A percentile compares a stretch with the other conserved stretches of the same genome.
Evolutionary conservation across 2,797 vertebrate genomes (phyloP).

Genomic region (Sus cebifrons): DNA sequence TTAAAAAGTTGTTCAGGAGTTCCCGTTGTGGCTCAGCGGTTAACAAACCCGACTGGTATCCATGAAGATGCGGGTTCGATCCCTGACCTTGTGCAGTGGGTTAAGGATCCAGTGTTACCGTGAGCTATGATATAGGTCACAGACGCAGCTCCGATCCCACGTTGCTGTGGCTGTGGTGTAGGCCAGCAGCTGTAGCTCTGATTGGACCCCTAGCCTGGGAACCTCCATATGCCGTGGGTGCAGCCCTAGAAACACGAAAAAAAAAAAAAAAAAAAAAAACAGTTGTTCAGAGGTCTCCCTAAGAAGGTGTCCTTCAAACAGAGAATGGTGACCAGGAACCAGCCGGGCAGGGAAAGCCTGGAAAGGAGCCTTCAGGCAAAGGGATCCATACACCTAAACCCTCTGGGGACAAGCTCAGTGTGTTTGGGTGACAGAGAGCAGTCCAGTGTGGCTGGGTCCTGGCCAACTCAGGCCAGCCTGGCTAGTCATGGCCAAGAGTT

Average conservation of each 20-base stretch:
- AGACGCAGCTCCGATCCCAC: too few species aligned
- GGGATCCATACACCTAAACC: fast-evolving
- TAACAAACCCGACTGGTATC: too few species aligned
- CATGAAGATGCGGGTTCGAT: too few species aligned
- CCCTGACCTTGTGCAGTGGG: too few species aligned
- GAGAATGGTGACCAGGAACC: background rate
- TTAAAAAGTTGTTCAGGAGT: background rate
- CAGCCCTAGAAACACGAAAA: too few species aligned
- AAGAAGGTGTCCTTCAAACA: background rate
- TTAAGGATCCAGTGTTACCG: too few species aligned
- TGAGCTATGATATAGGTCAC: too few species aligned
- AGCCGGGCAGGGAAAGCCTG: background rate
- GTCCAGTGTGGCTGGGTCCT: background rate
- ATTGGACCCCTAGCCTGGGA: too few species aligned
- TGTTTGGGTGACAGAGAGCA: background rate
- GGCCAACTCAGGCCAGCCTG: background rate
- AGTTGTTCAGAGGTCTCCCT: background rate
- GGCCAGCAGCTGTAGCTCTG: too few species aligned
- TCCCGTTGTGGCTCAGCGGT: too few species aligned
- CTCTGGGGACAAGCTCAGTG: background rate
- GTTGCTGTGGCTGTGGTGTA: too few species aligned
- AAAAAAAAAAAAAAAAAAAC: background rate
- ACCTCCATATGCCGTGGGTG: too few species aligned
- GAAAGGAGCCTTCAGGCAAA: background rate
- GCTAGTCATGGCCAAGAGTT: background rate